Conservation (phyloP, 2,888 invertebrate genomes). For the Agelastica alni region DNA sequence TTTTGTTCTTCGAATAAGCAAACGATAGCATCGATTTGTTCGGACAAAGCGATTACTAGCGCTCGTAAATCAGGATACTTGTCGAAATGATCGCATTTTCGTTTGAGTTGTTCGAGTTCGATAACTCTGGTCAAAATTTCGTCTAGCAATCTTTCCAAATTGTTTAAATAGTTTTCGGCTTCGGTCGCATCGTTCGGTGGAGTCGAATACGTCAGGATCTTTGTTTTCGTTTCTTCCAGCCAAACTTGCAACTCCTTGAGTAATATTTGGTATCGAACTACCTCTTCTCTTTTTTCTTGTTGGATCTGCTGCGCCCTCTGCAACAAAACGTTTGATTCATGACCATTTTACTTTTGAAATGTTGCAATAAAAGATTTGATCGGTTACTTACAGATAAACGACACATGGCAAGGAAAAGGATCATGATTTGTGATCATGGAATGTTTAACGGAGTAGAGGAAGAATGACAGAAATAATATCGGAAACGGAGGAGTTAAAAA, state of each 20-base stretch:
- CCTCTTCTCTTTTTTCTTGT: constrained; percentile 60
- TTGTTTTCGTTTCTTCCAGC: constrained; percentile 57
- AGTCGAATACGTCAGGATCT: constrained; percentile 39
- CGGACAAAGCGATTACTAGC: constrained; percentile 58
- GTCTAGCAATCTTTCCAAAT: constrained; percentile 48
- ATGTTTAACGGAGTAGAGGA: too few relatives aligned
- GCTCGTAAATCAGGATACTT: constrained; percentile 57
- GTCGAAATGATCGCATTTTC: constrained; percentile 58
- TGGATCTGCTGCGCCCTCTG: constrained; percentile 62
- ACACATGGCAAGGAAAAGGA: too few relatives aligned
- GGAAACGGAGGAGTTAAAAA: too few relatives aligned
- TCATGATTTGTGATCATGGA: too few relatives aligned
- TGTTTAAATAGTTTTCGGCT: constrained; percentile 47
- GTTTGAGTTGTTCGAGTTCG: constrained; percentile 57
- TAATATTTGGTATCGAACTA: constrained; percentile 60
- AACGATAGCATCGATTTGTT: constrained; percentile 63
- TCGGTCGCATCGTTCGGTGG: constrained; percentile 43
- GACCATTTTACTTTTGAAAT: too few relatives aligned
- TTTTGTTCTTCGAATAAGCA: constrained; percentile 66
- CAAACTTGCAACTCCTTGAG: constrained; percentile 62
- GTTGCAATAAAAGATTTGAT: too few relatives aligned
- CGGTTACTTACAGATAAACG: too few relatives aligned
- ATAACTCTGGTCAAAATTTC: constrained; percentile 58
- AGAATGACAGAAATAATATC: too few relatives aligned
- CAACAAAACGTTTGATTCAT: too few relatives aligned